Conservation (phyloP, 2,113 vertebrate species). For the Nestor notabilis region DNA sequence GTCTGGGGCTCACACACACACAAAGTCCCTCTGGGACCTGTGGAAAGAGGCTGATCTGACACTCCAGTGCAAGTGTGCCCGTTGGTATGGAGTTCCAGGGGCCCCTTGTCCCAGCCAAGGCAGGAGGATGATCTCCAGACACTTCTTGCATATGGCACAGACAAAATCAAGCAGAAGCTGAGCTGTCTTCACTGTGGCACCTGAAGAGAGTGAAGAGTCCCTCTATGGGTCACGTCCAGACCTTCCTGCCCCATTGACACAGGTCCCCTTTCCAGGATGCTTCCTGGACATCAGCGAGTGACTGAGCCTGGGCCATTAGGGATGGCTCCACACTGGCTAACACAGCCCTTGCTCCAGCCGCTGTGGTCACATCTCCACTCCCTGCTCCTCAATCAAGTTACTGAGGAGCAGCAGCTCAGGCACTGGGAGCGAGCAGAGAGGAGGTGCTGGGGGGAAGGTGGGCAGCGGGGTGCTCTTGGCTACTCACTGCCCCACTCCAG, state of each 20-base stretch:
- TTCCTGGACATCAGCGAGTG: rapidly evolving
- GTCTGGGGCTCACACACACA: neutral
- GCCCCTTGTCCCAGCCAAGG: neutral
- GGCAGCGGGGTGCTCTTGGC: neutral
- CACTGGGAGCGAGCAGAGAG: rapidly evolving
- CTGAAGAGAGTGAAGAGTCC: neutral
- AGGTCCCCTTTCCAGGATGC: neutral
- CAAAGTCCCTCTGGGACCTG: neutral
- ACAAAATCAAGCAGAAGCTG: neutral
- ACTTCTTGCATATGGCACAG: rapidly evolving
- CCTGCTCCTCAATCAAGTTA: rapidly evolving
- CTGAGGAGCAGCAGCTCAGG: neutral
- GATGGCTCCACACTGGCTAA: rapidly evolving
- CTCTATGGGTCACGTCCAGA: neutral
- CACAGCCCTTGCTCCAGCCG: rapidly evolving
- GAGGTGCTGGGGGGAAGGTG: neutral
- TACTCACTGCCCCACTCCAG: neutral
- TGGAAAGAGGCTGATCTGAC: neutral
- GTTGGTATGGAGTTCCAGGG: neutral
- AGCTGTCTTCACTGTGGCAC: neutral
- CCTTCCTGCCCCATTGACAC: neutral
- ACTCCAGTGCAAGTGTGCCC: neutral
- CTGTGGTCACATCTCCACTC: rapidly evolving
- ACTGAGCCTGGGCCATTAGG: rapidly evolving
- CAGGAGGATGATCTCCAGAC: neutral